These are phyloP conservation scores for Adoxophyes honmai DNA, from an alignment of 1,140 invertebrate species.

Conservation along the genomic window DNA sequence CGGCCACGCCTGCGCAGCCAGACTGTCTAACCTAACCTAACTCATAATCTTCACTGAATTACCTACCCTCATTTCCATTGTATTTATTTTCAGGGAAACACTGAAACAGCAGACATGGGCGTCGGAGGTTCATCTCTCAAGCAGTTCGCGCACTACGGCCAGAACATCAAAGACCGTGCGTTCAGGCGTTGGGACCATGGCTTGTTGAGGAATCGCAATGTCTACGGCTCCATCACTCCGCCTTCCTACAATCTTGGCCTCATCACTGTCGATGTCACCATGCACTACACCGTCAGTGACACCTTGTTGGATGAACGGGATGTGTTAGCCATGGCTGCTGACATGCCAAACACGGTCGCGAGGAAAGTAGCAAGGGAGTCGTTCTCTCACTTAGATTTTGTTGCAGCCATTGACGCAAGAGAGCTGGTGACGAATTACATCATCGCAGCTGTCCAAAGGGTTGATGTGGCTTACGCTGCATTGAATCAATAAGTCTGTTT, in stretches of 20 bases:
- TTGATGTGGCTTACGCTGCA: no score
- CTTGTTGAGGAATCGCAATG: conserved; percentile 26
- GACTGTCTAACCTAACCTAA: no score
- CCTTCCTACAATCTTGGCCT: conserved; percentile 40
- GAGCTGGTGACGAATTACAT: conserved; percentile 48
- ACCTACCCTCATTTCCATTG: neutral
- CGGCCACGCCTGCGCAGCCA: no score
- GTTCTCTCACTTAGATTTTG: conserved; percentile 49
- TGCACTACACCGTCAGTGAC: conserved; percentile 56
- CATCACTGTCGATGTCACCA: conserved; percentile 38
- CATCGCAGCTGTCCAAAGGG: conserved; percentile 21
- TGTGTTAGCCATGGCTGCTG: conserved; percentile 46
- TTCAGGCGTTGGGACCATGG: conserved; percentile 52
- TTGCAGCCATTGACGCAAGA: conserved; percentile 38
- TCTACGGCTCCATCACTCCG: conserved; percentile 38
- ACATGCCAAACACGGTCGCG: conserved; percentile 39
- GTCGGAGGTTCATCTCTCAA: conserved; percentile 46
- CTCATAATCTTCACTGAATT: no score
- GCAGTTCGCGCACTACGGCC: conserved; percentile 55
- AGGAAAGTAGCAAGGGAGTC: conserved; percentile 44
- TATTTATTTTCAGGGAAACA: neutral
- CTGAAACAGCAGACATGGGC: neutral
- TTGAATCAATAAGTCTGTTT: no score
- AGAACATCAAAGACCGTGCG: conserved; percentile 48
- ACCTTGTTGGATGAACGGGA: conserved; percentile 48